These are phyloP conservation scores for Drosophila rhopaloa DNA, from an alignment of 1,140 invertebrate genomes.

Conservation along the genomic window DNA sequence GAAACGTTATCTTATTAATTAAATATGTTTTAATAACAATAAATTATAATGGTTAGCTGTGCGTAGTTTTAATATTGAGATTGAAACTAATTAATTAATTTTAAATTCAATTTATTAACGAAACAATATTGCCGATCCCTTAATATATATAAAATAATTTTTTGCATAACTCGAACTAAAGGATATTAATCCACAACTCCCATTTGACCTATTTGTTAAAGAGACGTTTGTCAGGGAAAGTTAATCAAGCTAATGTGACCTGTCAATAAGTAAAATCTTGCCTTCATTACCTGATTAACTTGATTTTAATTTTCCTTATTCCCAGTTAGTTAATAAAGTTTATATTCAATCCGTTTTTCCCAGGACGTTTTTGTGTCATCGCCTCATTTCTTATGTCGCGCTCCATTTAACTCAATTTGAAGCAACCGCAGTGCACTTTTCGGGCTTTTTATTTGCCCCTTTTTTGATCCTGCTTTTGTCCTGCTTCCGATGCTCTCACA, in stretches of 20 bases:
- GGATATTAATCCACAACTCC: no score
- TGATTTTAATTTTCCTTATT: neutral
- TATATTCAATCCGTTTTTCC: constrained; percentile 33
- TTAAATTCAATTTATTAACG: no score
- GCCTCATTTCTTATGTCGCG: constrained; percentile 40
- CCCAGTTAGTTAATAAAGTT: constrained; percentile 43
- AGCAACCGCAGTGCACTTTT: constrained; percentile 54
- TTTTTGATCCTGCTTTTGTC: constrained; percentile 45
- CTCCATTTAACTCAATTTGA: constrained; percentile 70
- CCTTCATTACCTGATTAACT: neutral
- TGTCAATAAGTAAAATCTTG: neutral
- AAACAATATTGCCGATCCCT: no score
- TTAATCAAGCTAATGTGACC: neutral
- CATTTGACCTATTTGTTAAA: no score
- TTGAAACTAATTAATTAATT: no score
- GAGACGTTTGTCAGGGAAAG: neutral
- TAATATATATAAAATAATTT: no score
- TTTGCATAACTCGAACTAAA: no score
- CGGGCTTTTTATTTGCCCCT: constrained; percentile 16
- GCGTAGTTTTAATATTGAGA: no score
- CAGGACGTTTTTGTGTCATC: constrained; percentile 5
- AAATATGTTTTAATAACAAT: no score
- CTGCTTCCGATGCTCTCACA: constrained; percentile 52
- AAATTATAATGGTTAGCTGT: no score
- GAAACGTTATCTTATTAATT: no score